These are phyloP conservation scores for Dendroctonus ponderosae DNA, from an alignment of 1,140 invertebrate species.

Conservation along the genomic window DNA sequence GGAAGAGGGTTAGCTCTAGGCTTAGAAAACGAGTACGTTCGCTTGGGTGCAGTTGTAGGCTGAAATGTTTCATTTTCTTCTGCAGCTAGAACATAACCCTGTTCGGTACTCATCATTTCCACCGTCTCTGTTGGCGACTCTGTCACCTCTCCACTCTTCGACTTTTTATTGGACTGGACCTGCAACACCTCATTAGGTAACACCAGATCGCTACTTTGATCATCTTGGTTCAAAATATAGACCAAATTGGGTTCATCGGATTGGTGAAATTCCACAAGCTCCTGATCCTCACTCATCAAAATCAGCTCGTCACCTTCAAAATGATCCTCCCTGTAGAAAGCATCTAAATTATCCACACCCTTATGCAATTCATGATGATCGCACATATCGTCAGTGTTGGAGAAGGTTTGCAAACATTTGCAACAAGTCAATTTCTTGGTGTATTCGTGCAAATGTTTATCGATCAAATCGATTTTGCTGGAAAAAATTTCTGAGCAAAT, in stretches of 20 bases:
- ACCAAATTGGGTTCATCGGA: constrained; percentile 40
- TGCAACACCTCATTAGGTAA: constrained; percentile 46
- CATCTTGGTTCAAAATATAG: constrained; percentile 38
- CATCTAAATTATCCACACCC: constrained; percentile 22
- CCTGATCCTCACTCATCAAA: constrained; percentile 37
- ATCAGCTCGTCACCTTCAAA: constrained; percentile 37
- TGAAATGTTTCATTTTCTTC: neutral
- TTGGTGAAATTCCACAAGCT: constrained; percentile 28
- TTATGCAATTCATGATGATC: constrained; percentile 45
- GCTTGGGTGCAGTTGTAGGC: constrained; percentile 27
- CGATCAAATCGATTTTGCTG: constrained; percentile 41
- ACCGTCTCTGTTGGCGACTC: constrained; percentile 30
- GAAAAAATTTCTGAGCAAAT: constrained; percentile 39
- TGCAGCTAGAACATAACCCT: constrained; percentile 46
- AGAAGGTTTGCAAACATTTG: constrained; percentile 41
- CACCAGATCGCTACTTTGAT: constrained; percentile 38
- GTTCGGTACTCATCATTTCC: constrained; percentile 44
- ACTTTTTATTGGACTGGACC: constrained; percentile 7
- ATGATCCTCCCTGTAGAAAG: constrained; percentile 14
- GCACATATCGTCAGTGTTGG: constrained; percentile 40
- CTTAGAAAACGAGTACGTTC: constrained; percentile 26
- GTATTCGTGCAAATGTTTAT: constrained; percentile 42
- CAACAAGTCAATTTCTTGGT: constrained; percentile 43
- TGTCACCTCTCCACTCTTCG: neutral
- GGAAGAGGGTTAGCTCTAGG: constrained; percentile 34